These are phyloP conservation scores for Paguma larvata DNA, from an alignment of 2,797 vertebrate species.

Conservation along the genomic window DNA sequence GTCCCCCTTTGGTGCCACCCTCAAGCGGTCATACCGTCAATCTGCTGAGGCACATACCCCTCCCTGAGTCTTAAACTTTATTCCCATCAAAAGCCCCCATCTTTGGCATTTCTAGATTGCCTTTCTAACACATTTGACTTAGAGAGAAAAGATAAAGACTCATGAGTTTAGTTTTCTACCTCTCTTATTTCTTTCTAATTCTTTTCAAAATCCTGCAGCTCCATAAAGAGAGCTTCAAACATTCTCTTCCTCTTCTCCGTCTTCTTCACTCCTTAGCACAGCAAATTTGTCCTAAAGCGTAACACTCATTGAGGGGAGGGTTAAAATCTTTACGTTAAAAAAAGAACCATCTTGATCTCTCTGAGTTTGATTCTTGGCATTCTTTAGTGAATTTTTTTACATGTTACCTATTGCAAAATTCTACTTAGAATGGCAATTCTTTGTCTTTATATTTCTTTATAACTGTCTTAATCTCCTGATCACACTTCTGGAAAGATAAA, in stretches of 20 bases:
- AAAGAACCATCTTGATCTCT: neutral
- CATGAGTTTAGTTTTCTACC: neutral
- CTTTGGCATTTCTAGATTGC: neutral
- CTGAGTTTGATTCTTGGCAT: neutral
- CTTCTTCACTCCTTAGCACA: neutral
- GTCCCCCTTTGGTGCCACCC: fast-evolving
- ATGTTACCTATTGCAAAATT: neutral
- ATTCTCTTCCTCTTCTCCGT: neutral
- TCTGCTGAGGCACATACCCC: neutral
- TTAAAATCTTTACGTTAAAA: neutral
- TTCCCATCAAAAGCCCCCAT: neutral
- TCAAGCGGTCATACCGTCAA: neutral
- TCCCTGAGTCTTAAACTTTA: neutral
- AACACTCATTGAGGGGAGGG: too few relatives aligned
- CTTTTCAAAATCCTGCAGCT: neutral
- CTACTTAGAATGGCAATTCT: neutral
- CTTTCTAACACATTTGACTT: neutral
- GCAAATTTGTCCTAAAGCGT: neutral
- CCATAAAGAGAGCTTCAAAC: neutral
- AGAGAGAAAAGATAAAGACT: neutral
- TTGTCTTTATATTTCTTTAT: neutral
- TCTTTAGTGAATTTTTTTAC: neutral
- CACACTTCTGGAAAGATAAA: neutral
- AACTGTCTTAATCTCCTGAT: neutral
- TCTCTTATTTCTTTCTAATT: neutral